Conservation (phyloP, 2,888 invertebrate genomes). For the Julus scandinavius region DNA sequence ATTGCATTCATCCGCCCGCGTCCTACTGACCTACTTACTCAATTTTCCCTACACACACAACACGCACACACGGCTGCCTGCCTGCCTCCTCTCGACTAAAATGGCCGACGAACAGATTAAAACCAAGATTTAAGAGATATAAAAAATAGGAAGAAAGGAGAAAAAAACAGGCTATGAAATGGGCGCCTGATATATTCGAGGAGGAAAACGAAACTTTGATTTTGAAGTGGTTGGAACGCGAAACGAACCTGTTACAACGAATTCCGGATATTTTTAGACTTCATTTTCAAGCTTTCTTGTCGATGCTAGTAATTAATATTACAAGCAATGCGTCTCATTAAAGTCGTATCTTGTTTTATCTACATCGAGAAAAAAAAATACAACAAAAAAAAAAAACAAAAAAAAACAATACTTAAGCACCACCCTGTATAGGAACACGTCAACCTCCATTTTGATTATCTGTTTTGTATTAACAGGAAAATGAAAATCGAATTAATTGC, state of each 20-base stretch:
- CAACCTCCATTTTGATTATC: no score
- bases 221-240: background rate
- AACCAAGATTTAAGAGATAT: background rate
- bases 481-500: no score
- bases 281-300: background rate
- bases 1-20: conserved; percentile 42
- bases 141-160: background rate
- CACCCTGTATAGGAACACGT: no score
- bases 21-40: conserved; percentile 42
- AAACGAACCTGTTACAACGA: background rate
- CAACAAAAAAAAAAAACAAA: no score
- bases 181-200: background rate
- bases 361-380: no score
- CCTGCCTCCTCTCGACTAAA: background rate
- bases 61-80: background rate
- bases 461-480: no score
- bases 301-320: background rate
- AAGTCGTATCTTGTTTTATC: background rate
- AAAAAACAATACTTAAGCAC: no score
- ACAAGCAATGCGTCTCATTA: background rate
- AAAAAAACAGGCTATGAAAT: background rate
- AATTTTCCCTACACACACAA: background rate
- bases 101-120: conserved; percentile 24
- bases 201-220: background rate
- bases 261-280: background rate